phyloP scores from a whole-genome alignment of 2,797 vertebrate species.

The Coregonus sp. region DNA sequence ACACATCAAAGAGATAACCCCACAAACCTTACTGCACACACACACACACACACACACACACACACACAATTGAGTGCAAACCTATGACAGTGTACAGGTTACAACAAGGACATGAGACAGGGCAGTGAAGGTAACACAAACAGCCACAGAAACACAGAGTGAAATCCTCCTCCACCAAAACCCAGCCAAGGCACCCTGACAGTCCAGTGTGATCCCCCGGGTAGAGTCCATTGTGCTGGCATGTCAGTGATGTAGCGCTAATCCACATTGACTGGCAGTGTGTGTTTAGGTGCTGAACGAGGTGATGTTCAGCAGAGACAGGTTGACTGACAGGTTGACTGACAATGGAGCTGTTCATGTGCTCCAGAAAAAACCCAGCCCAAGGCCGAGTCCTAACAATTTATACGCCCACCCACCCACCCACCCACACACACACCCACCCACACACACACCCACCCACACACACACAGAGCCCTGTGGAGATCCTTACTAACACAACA shows the following conservation, averaged over 20 bases:
- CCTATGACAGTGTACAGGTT: too few relatives aligned
- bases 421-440: neutral
- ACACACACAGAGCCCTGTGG: slow-evolving; percentile 18
- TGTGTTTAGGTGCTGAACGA: neutral
- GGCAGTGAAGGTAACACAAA: neutral
- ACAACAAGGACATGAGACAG: too few relatives aligned
- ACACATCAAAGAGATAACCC: too few relatives aligned
- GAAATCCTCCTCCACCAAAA: slow-evolving; percentile 8
- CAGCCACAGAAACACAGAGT: slow-evolving; percentile 6
- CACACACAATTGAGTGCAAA: neutral
- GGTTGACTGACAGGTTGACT: slow-evolving; percentile 1
- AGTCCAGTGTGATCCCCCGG: neutral
- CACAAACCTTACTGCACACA: slow-evolving; percentile 13
- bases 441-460: too few relatives aligned
- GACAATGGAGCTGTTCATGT: slow-evolving; percentile 7
- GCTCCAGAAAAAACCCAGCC: slow-evolving; percentile 12
- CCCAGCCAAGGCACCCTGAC: neutral
- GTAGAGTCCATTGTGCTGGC: neutral
- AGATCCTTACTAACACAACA: slow-evolving; percentile 15
- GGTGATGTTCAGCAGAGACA: neutral
- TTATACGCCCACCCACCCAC: neutral
- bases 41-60: slow-evolving; percentile 35
- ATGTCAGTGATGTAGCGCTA: neutral
- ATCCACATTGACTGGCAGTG: neutral
- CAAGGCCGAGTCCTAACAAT: neutral